A percentile compares a stretch with the other conserved stretches of the same genome.
Conservation (phyloP, 2,113 vertebrate species). For the Siniperca chuatsi region DNA sequence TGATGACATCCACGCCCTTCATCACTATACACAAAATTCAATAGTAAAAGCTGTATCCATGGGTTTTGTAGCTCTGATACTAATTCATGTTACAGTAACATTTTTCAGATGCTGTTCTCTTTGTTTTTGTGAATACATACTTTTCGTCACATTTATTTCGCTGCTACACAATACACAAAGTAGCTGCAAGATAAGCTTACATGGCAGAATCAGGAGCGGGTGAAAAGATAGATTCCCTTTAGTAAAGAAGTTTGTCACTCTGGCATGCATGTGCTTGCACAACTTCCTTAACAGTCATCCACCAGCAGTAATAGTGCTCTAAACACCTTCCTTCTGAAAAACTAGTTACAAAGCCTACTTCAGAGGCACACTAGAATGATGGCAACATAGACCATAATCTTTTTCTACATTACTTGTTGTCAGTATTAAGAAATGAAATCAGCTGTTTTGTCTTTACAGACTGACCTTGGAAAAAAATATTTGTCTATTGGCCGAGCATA, state of each 20-base stretch:
- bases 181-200: not conserved
- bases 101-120: not conserved
- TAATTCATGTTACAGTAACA: not conserved
- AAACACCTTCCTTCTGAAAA: slow-evolving; percentile 9
- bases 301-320: slow-evolving; percentile 1
- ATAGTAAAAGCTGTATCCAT: not conserved
- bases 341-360: not conserved
- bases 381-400: not conserved
- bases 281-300: slow-evolving; percentile 63
- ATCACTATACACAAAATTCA: too few relatives aligned
- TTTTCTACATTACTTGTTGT: not conserved
- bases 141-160: not conserved
- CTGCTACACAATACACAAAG: slow-evolving; percentile 3
- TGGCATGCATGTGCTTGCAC: slow-evolving; percentile 51
- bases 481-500: not conserved
- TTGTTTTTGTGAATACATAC: not conserved
- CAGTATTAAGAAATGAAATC: not conserved
- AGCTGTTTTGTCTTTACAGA: not conserved
- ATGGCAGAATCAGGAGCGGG: not conserved
- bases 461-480: not conserved
- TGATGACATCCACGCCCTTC: too few relatives aligned
- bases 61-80: not conserved
- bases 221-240: slow-evolving; percentile 21
- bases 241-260: slow-evolving; percentile 12
- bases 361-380: not conserved